Percentiles rank a stretch among this genome's conserved stretches.
Conservation (phyloP, 2,797 vertebrate genomes). For the Tamandua tetradactyla region DNA sequence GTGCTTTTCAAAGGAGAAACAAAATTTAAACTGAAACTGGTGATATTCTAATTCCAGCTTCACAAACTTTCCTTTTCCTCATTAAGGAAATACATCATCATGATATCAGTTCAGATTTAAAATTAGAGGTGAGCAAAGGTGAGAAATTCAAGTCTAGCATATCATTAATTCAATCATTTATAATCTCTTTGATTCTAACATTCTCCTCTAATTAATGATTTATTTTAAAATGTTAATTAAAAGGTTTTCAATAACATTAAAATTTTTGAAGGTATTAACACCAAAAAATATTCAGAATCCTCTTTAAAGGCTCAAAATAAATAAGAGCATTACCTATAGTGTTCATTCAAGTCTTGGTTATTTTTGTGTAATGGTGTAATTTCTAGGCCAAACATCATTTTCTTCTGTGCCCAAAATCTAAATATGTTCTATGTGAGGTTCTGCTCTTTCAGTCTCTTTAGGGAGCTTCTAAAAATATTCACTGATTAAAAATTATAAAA, state of each 20-base stretch:
- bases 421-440: background rate
- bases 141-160: background rate
- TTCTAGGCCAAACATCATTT: background rate
- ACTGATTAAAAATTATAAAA: background rate
- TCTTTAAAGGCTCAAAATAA: background rate
- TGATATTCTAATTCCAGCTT: background rate
- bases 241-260: background rate
- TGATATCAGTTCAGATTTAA: background rate
- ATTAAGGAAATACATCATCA: background rate
- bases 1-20: background rate
- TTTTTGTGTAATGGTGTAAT: background rate
- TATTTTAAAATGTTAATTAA: background rate
- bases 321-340: background rate
- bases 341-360: background rate
- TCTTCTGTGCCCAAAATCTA: background rate
- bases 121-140: background rate
- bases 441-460: background rate
- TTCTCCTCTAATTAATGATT: background rate
- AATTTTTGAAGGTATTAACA: background rate
- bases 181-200: background rate
- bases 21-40: background rate
- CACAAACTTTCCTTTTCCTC: background rate
- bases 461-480: background rate
- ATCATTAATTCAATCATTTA: background rate
- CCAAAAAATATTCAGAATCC: background rate